These are phyloP conservation scores for Lepidocyrtinus sp. DNA, from an alignment of 2,888 invertebrate species.

Conservation along the genomic window DNA sequence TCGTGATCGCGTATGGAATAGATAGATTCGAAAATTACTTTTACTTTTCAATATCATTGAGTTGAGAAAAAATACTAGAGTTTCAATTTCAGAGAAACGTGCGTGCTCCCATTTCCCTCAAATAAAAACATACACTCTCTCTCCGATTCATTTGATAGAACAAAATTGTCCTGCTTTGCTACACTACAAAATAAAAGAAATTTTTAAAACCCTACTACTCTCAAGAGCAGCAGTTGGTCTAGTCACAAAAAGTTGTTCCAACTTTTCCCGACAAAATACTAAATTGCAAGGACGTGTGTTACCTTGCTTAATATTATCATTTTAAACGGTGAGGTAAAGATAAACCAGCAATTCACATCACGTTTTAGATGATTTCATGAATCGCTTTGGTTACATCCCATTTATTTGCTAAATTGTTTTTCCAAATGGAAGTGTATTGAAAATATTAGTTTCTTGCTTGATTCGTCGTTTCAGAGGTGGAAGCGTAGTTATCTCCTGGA, in stretches of 20 bases:
- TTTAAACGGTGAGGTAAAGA: slow-evolving; percentile 37
- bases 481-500: too few species aligned
- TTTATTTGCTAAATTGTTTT: slow-evolving; percentile 56
- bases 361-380: slow-evolving; percentile 69
- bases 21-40: not conserved
- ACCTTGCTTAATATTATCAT: slow-evolving; percentile 39
- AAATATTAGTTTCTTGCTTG: slow-evolving; percentile 44
- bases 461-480: too few species aligned
- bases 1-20: not conserved
- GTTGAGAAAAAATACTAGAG: not conserved
- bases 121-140: slow-evolving; percentile 22
- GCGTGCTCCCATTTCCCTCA: slow-evolving; percentile 41
- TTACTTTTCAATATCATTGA: not conserved
- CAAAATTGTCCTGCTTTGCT: not conserved
- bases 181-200: too few species aligned
- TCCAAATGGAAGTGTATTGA: slow-evolving; percentile 45
- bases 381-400: slow-evolving; percentile 62
- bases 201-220: too few species aligned
- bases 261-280: too few species aligned
- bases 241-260: too few species aligned
- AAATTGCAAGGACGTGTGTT: slow-evolving; percentile 28
- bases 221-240: too few species aligned
- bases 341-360: slow-evolving; percentile 63
- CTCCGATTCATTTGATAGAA: not conserved
- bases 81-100: slow-evolving; percentile 41